These are phyloP conservation scores for Lophius americanus DNA, from an alignment of 2,797 vertebrate genomes.

Conservation along the genomic window DNA sequence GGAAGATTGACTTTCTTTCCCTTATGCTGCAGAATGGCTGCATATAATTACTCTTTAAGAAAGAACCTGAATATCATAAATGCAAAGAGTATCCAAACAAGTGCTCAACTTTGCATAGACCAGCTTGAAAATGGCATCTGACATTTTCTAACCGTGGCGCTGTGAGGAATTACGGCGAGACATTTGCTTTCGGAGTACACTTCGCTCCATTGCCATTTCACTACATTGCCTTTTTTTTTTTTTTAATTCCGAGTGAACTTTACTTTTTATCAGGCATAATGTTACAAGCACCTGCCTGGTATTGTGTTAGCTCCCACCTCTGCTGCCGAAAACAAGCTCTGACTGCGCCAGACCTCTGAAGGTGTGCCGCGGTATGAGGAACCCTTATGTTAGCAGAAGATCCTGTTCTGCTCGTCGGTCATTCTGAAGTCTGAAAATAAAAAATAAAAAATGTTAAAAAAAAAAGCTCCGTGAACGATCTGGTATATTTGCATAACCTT, in stretches of 20 bases:
- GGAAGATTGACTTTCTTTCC: background rate
- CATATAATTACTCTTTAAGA: background rate
- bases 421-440: too few species aligned
- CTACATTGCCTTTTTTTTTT: background rate
- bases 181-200: constrained; percentile 55
- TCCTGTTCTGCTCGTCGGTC: too few species aligned
- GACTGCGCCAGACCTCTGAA: too few species aligned
- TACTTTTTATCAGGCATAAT: background rate
- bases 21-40: background rate
- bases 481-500: too few species aligned
- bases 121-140: constrained; percentile 23
- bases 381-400: too few species aligned
- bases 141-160: constrained; percentile 19
- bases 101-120: constrained; percentile 3
- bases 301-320: too few species aligned
- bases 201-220: constrained; percentile 26
- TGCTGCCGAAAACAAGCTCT: too few species aligned
- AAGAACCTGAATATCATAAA: background rate
- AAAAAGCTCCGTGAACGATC: too few species aligned
- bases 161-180: constrained; percentile 41
- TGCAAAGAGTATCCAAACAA: background rate
- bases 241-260: constrained; percentile 31
- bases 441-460: too few species aligned
- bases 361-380: too few species aligned
- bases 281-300: too few species aligned